Evolutionary conservation across 2,797 vertebrate genomes (phyloP), one percentile per base, ranked within the genome.

Genomic region (Aratinga solstitialis): DNA sequence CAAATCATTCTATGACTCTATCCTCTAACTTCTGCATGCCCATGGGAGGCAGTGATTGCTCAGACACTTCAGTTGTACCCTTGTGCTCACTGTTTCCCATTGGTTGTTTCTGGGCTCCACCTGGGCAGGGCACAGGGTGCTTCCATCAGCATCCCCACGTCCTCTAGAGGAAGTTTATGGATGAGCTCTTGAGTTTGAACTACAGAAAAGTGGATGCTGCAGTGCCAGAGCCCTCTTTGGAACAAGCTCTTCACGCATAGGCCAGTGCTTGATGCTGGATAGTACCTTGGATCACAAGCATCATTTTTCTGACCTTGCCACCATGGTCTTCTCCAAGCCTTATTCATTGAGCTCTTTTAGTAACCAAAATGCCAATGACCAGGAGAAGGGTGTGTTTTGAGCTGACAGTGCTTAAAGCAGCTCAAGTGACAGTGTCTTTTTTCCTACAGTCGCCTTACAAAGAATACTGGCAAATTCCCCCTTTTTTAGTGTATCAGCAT

Each of bases 61-160:
- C n/a, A 66, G 56, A 74, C 40, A 54, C 9, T 85, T 62, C n/a
- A 66, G 45, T 13, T 4, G 18, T 19, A 13, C 6, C 8, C 23
- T 38, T 71, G 47, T 0, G 0, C 24, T 65, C 34, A 26, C 10
- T 2, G 1, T 54, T 93, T 66, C 47, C 29, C 47, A 38, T 24
- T 24, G 54, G 4, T 29, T 50, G 45, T 50, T 72, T 45, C 66
- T 65, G 61, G 51, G 45, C 19, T 85, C 13, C 38, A 51, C 27
- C 62, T 48, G 17, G 23, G 36, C 27, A 59, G 47, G 36, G 8
- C 30, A 58, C 20, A 54, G 32, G 24, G 15, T 63, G 19, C 38
- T 74, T 85, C 54, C 18, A n/a, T 19, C 40, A 86, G 58, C 12
- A 23, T 91, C 26, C 29, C 19, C 17, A 18, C 32, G 12, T 7